Evolutionary conservation across 1,140 invertebrate genomes (phyloP), one percentile per base, ranked within the genome.

Genomic region (Drosophila lowei): DNA sequence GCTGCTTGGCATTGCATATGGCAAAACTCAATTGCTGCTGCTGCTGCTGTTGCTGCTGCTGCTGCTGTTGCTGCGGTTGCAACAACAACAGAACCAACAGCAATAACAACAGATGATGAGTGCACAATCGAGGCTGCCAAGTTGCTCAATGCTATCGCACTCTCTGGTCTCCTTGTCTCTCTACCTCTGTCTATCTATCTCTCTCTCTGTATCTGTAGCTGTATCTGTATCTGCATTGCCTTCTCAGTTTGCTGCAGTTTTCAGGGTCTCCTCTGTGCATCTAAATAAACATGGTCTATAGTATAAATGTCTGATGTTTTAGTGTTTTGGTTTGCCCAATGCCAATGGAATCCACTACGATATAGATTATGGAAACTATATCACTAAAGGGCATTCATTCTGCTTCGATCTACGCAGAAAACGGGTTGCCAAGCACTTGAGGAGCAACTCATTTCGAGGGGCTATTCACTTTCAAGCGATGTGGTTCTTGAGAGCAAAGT

Each of bases 231-330:
- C 4, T 25, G 23, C 23, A 25, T 25, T 25, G 23, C 23, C 23
- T 25, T 60, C 56, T 54, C 61, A 52, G 70, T 62, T 65, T 49
- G 59, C 44, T 60, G 72, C 55, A 57, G 57, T 67, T 79, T 58
- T 86, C 80, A 85, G 72, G 80, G 80, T 85, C 81, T 61, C 54
- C 62, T 64, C 15, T 61, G 79, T 79, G 79, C 65, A 83, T 84
- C 79, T 83, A 79, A 79, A 84, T 84, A 68, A 84, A 84, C 72
- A 65, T 34, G 38, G n/a, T 77, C 53, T 68, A 48, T 52, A 58
- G 44, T 78, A 53, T 60, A 62, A 50, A 78, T 55, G 5, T 42
- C 28, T 59, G 71, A 21, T 66, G 67, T 47, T 64, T 61, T 47
- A 66, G 76, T 59, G 62, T 48, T 73, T 28, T 74, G 43, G 71